A percentile compares a stretch with the other conserved stretches of the same genome.
These are phyloP conservation scores for Oncorhynchus tshawytscha DNA, from an alignment of 2,113 vertebrate species.

Conservation along the genomic window DNA sequence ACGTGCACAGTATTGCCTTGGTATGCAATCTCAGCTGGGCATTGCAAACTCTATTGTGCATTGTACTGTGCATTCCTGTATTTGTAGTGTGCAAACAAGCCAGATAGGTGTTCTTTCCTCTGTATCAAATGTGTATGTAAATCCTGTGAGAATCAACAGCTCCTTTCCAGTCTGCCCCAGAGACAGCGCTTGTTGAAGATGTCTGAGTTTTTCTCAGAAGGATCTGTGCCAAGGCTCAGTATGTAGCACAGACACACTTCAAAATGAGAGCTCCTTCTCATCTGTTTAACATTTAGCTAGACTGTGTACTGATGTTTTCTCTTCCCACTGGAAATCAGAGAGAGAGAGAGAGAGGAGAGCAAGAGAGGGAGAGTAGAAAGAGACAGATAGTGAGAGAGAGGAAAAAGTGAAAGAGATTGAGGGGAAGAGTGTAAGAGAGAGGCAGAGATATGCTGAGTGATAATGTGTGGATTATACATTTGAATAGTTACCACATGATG, in stretches of 20 bases:
- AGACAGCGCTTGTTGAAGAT: too few species aligned
- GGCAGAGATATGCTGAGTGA: not conserved
- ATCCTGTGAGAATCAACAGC: not conserved
- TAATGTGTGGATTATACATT: not conserved
- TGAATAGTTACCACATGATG: not conserved
- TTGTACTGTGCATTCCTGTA: too few species aligned
- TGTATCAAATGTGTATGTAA: not conserved
- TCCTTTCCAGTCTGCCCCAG: not conserved
- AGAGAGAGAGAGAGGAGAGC: not conserved
- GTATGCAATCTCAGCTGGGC: too few species aligned
- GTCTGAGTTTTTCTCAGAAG: not conserved
- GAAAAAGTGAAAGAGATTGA: not conserved
- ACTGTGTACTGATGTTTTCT: not conserved
- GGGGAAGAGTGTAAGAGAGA: not conserved
- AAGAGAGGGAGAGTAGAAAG: not conserved
- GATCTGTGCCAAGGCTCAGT: not conserved
- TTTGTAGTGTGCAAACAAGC: not conserved
- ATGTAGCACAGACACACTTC: not conserved
- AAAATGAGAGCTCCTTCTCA: conserved; percentile 2
- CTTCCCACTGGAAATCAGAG: not conserved
- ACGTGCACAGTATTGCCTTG: too few species aligned
- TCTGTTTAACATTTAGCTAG: not conserved
- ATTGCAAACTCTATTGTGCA: too few species aligned
- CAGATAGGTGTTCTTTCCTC: not conserved
- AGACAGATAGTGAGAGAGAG: not conserved